Base-by-base conservation (phyloP, 2,797 vertebrate genomes). In the Pipistrellus pygmaeus region DNA sequence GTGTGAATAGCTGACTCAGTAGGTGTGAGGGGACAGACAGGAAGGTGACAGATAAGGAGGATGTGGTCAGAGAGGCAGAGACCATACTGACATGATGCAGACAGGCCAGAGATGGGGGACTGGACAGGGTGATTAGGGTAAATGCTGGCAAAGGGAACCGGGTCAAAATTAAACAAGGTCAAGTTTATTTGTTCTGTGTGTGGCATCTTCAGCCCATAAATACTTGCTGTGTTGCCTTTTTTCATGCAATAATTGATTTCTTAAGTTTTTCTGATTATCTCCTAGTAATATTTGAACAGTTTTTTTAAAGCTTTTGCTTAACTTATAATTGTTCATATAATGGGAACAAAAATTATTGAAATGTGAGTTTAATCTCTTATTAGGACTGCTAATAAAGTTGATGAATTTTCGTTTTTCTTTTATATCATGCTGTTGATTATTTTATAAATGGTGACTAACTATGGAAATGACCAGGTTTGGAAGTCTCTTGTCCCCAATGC, bases 21-120 rank as follows among this genome's bases (percentile, higher is more conserved):
- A 81, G 84, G 71, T 90, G 32, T 78, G 35, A 85, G 48, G 68
- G 64, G 48, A 88, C 35, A 27, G 68, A 53, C 10, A 5, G 23
- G 73, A 55, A 82, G 46, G 86, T 66, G 55, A 41, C 30, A 80
- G 87, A 78, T 51, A 35, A 81, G 46, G 57, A 73, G 53, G 84
- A 93, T 91, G 76, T 91, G 76, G 84, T 78, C 48, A 55, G 72
- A 82, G 73, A 95, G 78, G 69, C 53, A 77, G 51, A 85, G n/a
- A 32, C 38, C 57, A 11, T 44, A 30, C 0, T 80, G 78, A 41
- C 13, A 44, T 46, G 51, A 20, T 60, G 48, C 30, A 72, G 51
- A 73, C 27, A 55, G 72, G 44, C 68, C 76, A 82, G 60, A 68
- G 69, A 8, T 15, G 44, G 32, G 80, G 38, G 1, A 6, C 30